phyloP scores from a whole-genome alignment of 2,797 vertebrate species.

The Helostoma temminkii region DNA sequence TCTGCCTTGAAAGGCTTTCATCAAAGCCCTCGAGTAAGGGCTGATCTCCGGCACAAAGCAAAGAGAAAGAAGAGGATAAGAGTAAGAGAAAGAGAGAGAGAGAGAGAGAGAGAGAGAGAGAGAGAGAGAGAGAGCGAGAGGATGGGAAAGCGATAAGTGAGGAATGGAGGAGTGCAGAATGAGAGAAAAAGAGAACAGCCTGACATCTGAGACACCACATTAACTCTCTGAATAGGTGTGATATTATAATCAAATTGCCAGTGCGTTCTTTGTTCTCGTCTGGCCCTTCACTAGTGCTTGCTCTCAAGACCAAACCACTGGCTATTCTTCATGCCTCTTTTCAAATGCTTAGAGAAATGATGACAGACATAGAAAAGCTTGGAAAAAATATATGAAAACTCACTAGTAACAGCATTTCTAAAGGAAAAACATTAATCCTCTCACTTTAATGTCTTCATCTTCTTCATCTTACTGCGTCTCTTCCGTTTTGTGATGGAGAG shows the following conservation, averaged over 20 bases:
- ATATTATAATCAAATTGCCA: conserved; percentile 74
- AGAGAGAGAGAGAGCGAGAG: conserved; percentile 14
- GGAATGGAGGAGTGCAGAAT: conserved; percentile 19
- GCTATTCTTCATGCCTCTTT: conserved; percentile 60
- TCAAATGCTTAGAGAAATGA: conserved; percentile 58
- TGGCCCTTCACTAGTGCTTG: conserved; percentile 42
- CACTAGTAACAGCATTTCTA: conserved; percentile 42
- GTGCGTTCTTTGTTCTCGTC: conserved; percentile 69
- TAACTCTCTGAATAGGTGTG: conserved; percentile 70
- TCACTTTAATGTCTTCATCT: conserved; percentile 32
- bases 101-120: conserved; percentile 27
- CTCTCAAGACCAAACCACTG: conserved; percentile 42
- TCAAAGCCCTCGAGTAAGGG: conserved; percentile 54
- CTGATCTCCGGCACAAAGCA: conserved; percentile 56
- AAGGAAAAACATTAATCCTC: conserved; percentile 36
- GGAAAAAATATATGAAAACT: conserved; percentile 39
- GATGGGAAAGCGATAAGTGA: conserved; percentile 13
- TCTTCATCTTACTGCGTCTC: conserved; percentile 8
- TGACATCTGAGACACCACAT: conserved; percentile 67
- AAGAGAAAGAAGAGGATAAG: conserved; percentile 32
- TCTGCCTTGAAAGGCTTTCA: conserved; percentile 64
- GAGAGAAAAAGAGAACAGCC: conserved; percentile 33
- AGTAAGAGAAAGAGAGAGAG: background rate
- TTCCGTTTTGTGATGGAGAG: background rate
- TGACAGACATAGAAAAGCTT: conserved; percentile 52